These are phyloP conservation scores for Laodelphax striatellus DNA, from an alignment of 1,140 invertebrate species.

Conservation along the genomic window DNA sequence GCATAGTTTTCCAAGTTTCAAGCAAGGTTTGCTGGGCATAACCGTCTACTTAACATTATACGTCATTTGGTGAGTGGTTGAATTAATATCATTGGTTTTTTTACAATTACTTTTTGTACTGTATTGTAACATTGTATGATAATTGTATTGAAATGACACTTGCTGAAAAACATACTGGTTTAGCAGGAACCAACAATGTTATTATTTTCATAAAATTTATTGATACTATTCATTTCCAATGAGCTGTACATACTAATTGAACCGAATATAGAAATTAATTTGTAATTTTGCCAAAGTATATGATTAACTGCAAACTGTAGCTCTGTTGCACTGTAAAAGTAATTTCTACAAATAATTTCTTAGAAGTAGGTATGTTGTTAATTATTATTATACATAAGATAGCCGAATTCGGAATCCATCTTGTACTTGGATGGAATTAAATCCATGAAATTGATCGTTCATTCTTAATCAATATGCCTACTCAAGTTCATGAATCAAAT, in stretches of 20 bases:
- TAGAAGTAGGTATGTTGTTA: too few species aligned
- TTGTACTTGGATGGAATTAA: slow-evolving; percentile 9
- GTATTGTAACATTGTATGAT: too few species aligned
- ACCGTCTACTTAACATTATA: slow-evolving; percentile 51
- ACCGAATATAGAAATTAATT: neutral
- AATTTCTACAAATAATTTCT: too few species aligned
- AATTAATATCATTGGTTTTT: neutral
- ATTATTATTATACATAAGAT: too few species aligned
- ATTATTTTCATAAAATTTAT: too few species aligned
- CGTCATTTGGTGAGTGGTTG: slow-evolving; percentile 46
- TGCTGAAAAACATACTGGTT: too few species aligned
- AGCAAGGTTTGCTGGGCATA: slow-evolving; percentile 44
- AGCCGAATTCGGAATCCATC: neutral
- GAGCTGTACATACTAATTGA: neutral
- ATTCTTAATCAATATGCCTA: neutral
- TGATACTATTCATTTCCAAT: neutral
- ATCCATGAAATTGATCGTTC: slow-evolving; percentile 11
- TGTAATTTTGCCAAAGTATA: too few species aligned
- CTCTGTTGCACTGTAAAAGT: neutral
- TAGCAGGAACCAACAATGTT: too few species aligned
- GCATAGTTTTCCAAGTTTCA: slow-evolving; percentile 53
- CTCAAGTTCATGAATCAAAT: neutral
- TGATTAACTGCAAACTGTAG: too few species aligned
- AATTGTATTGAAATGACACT: too few species aligned
- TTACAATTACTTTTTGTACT: too few species aligned